Evolutionary conservation across 2,797 vertebrate species (phyloP).

Genomic region (Enteromius paludinosus): DNA sequence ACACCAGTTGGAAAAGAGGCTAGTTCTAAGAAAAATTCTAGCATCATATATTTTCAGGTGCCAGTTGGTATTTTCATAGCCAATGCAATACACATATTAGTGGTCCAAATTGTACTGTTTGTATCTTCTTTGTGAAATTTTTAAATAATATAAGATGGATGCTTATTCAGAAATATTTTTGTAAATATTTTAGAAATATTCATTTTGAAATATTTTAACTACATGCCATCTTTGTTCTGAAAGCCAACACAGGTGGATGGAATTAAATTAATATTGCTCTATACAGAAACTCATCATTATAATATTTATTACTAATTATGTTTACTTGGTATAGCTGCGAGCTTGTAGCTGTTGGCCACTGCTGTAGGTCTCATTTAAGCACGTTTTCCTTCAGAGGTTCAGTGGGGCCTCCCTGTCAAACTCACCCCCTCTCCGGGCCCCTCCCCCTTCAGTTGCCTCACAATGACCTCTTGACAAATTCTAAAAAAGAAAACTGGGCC

Average conservation of each 20-base stretch:
- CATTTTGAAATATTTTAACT: not conserved
- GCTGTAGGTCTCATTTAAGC: slow-evolving; percentile 38
- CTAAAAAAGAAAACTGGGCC: slow-evolving; percentile 55
- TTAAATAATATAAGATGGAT: not conserved
- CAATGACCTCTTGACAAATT: slow-evolving; percentile 58
- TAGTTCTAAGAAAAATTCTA: not conserved
- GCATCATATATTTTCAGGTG: not conserved
- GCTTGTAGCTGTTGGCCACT: slow-evolving; percentile 33
- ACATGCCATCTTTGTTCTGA: not conserved
- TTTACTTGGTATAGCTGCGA: slow-evolving; percentile 10
- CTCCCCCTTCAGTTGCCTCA: slow-evolving; percentile 44
- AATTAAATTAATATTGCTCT: not conserved
- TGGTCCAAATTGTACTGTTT: not conserved
- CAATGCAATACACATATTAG: not conserved
- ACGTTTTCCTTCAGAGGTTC: slow-evolving; percentile 32
- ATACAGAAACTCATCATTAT: not conserved
- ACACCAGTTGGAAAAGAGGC: not conserved
- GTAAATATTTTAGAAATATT: not conserved
- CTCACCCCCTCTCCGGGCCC: slow-evolving; percentile 31
- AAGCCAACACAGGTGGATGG: not conserved
- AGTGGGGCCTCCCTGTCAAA: slow-evolving; percentile 48
- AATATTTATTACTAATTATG: not conserved
- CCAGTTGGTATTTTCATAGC: not conserved
- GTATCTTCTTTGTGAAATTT: slow-evolving; percentile 1
- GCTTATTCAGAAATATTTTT: not conserved